Percentiles rank a stretch among this genome's conserved stretches.
Conservation (phyloP, 2,113 vertebrate genomes). For the Girardinichthys multiradiatus region DNA sequence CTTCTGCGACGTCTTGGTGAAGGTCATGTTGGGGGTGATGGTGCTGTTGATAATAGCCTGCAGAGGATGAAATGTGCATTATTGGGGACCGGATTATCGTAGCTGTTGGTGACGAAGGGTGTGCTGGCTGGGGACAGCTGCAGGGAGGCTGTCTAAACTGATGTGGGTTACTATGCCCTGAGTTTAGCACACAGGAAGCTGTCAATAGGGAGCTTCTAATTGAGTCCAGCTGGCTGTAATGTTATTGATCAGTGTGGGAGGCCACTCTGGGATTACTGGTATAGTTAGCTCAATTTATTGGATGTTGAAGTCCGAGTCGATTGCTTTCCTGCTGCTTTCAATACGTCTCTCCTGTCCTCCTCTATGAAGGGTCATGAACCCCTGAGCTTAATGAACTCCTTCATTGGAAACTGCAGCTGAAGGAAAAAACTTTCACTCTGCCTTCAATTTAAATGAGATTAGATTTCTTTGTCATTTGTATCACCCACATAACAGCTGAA, state of each 20-base stretch:
- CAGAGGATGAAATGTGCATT: conserved; percentile 43
- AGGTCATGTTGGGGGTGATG: conserved; percentile 99
- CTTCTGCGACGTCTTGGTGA: conserved; percentile 99
- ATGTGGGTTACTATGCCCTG: neutral
- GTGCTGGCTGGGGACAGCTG: neutral
- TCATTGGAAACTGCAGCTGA: neutral
- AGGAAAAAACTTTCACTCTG: neutral
- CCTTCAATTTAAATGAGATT: neutral
- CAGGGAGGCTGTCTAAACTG: neutral
- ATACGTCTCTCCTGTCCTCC: neutral
- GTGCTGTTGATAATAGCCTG: conserved; percentile 99
- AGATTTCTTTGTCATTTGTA: no score
- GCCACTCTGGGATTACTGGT: neutral
- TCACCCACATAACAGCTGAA: no score
- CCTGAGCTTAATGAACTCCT: neutral
- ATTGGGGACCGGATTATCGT: neutral
- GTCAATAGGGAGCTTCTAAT: neutral
- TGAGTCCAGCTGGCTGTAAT: neutral
- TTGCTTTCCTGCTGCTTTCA: neutral
- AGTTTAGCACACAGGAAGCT: neutral
- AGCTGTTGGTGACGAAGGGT: neutral
- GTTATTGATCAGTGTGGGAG: neutral
- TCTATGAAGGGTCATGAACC: no score
- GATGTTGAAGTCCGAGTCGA: neutral
- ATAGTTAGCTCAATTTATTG: neutral